Conservation (phyloP, 2,888 invertebrate species). For the Drosophila mayaguana region DNA sequence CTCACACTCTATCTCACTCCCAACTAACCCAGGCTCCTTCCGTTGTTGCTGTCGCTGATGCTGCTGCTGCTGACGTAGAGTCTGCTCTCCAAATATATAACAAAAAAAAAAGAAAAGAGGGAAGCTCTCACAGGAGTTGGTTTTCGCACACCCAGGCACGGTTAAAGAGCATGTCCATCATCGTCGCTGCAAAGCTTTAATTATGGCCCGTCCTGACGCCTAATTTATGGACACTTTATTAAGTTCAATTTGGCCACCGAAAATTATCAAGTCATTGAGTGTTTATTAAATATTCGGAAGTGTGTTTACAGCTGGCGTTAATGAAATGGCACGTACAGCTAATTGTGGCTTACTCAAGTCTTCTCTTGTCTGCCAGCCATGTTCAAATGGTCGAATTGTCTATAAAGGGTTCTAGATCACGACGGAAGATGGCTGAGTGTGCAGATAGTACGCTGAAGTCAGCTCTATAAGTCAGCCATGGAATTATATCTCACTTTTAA, state of each 20-base stretch:
- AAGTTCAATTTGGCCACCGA: constrained; percentile 70
- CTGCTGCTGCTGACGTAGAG: constrained; percentile 9
- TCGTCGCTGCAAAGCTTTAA: constrained; percentile 68
- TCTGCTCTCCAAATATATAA: constrained; percentile 22
- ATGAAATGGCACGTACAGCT: constrained; percentile 16
- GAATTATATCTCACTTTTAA: no score
- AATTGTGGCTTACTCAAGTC: constrained; percentile 14
- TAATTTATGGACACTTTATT: constrained; percentile 81
- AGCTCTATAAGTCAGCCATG: neutral
- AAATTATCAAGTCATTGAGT: constrained; percentile 81
- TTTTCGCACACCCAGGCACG: constrained; percentile 31
- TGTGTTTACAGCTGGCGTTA: constrained; percentile 26
- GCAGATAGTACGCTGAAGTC: neutral
- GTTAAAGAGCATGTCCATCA: constrained; percentile 72
- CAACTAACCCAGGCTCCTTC: constrained; percentile 13
- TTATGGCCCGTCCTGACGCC: constrained; percentile 67
- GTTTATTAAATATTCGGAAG: constrained; percentile 70
- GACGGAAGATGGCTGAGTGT: neutral
- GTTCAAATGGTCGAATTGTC: neutral
- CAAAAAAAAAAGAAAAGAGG: neutral
- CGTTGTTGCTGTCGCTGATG: constrained; percentile 8
- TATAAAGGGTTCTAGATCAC: neutral
- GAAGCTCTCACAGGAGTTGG: constrained; percentile 25
- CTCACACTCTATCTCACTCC: constrained; percentile 12
- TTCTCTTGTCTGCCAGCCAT: neutral